Percentiles rank a stretch among this genome's conserved stretches.
These are phyloP conservation scores for Cygnus atratus DNA, from an alignment of 2,113 vertebrate species.

Conservation along the genomic window DNA sequence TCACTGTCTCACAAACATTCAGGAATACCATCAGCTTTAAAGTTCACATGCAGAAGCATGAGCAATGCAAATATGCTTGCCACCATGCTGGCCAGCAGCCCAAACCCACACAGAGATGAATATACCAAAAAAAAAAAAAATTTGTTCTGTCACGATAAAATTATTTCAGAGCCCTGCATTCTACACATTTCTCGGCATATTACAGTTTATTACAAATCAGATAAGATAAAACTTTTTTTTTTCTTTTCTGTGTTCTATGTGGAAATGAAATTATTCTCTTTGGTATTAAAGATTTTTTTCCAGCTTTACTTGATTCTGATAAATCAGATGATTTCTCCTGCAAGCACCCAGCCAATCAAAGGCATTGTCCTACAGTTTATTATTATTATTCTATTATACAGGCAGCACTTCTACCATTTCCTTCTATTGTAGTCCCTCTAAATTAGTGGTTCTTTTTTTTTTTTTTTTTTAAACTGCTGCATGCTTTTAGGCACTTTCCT, in stretches of 20 bases:
- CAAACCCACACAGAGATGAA: accelerated
- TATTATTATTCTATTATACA: not conserved
- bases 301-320: not conserved
- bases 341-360: not conserved
- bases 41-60: not conserved
- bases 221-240: not conserved
- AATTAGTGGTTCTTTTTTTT: not conserved
- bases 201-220: not conserved
- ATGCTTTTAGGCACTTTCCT: not conserved
- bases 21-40: not conserved
- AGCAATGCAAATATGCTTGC: not conserved
- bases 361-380: not conserved
- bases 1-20: not conserved
- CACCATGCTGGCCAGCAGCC: not conserved
- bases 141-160: not conserved
- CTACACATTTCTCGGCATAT: not conserved
- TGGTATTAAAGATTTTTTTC: not conserved
- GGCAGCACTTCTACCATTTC: not conserved
- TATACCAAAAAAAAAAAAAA: not conserved
- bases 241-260: not conserved
- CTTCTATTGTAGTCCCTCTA: not conserved
- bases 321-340: not conserved
- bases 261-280: not conserved
- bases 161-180: not conserved
- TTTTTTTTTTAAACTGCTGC: not conserved